Base-by-base conservation (phyloP, 2,797 vertebrate genomes). In the Spea hammondii region DNA sequence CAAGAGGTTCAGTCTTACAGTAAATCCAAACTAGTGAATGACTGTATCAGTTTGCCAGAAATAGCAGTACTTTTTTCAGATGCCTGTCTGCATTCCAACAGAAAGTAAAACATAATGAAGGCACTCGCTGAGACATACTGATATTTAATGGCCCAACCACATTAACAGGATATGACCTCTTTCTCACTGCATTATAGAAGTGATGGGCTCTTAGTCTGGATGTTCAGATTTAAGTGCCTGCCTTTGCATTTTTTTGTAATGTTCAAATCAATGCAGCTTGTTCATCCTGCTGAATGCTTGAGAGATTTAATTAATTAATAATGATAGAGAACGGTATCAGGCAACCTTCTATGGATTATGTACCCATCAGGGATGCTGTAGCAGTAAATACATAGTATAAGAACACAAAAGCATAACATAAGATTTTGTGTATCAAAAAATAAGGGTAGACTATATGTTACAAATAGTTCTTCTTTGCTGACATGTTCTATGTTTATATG, bases 121-220 rank as follows among this genome's bases (percentile, higher is more conserved):
- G 59, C 76, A 84, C 74, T 84, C 83, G 79, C 77, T 82, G 80
- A 76, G 82, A 87, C 85, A 86, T 78, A 64, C 79, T 46, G 74
- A 55, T 68, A 78, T 84, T 86, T 86, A 83, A 81, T 84, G 79
- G 68, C 66, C 1, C 76, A 83, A 82, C 78, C 84, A 84, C 70
- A 85, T 83, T 86, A 85, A 85, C 82, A 86, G 80, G 82, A 80
- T 67, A 78, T 88, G 86, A 89, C 88, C 86, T 88, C 88, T 32
- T 32, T 88, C 83, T 84, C 83, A 75, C 79, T 76, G 70, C 79
- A 83, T 78, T 84, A 64, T 55, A 81, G 78, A 86, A 86, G 78
- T 70, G 83, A 86, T 82, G 79, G 82, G 80, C 83, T 80, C 67
- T 86, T 77, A 13, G 79, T 55, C 66, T 79, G 53, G 45, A 65